Evolutionary conservation across 1,140 invertebrate genomes (phyloP), one percentile per base, ranked within the genome.

Genomic region (Cydia fagiglandana): DNA sequence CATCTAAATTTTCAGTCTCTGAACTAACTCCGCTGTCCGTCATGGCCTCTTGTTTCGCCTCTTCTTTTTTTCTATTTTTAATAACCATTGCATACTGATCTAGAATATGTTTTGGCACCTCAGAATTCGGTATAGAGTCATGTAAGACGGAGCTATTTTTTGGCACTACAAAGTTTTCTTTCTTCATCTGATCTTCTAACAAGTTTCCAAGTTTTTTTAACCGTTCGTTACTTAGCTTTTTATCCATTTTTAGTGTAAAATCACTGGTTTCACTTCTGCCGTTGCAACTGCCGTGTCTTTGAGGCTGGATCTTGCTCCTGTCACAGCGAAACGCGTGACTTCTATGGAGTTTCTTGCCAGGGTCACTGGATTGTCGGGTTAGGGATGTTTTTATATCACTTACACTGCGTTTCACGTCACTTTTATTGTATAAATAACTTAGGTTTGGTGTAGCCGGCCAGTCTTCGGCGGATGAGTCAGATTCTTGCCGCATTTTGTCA

Each of bases 261-360:
- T 88, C 87, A 76, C 84, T 84, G 53, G 84, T 86, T 84, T 93
- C 93, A 9, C 91, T 89, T 41, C 92, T 84, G 10, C 93, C 90
- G 76, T 91, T 92, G 47, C 89, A 91, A 73, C 92, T 91, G 0
- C 87, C 90, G 78, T 92, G 86, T 9, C 90, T 81, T 82, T 93
- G 89, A 17, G 91, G 88, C 13, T 83, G 84, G 28, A 90, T 91
- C 81, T 93, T 83, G 75, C 84, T 94, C 70, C 93, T 88, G 75
- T 95, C 94, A 78, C 94, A 93, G 5, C 95, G 87, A 83, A 95
- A 95, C 0, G 95, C 94, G 53, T 94, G 94, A 34, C 94, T 94
- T 76, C 94, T 86, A 76, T 95, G 94, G n/a, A 95, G 91, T 78
- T 94, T 94, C 73, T 93, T 93, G 0, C 91, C 88, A 2, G 94